Evolutionary conservation across 2,888 invertebrate species (phyloP), one percentile per base, ranked within the genome.

Genomic region (Cheilosia soror): DNA sequence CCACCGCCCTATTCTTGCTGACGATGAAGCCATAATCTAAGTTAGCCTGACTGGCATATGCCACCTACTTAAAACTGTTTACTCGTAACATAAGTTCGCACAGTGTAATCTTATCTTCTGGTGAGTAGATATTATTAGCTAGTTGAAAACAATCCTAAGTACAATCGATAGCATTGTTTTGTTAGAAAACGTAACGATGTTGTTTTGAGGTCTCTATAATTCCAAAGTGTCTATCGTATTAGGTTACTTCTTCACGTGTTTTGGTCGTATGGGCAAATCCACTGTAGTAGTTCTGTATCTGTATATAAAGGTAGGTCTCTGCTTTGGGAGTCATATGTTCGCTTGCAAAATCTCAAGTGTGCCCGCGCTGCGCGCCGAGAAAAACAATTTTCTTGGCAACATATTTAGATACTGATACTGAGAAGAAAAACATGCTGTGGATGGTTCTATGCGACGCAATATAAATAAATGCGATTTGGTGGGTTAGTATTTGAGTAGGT

Each of bases 91-190:
- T 40, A 27, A 60, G 37, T 37, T 37, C 2, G 11, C 51, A 40
- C 15, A n/a, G 4, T 40, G 37, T 53, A 72, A 72, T 75, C 65
- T 65, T 75, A 75, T 65, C 75, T 49, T 27, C n/a, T 11, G 31
- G 27, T n/a, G 42, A 44, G 33, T 55, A 44, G 37, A 44, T 44
- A 44, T 20, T 20, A 20, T 20, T 20, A 20, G 37, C 11, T 37
- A 37, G 37, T 37, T 11, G 37, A 37, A 37, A 37, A 37, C 37
- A 37, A 27, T 20, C 4, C 53, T 60, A 37, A 37, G 5, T 29
- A 73, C 53, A 55, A 55, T 55, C 58, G 60, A 72, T 51, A 42
- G 44, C 33, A 11, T 37, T 37, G 33, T 37, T 37, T 37, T 37
- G 60, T 20, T 47, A 31, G 47, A 47, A 20, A 63, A 20, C 44